phyloP scores from a whole-genome alignment of 2,888 invertebrate species.

The Fissipunctia ypsillon region DNA sequence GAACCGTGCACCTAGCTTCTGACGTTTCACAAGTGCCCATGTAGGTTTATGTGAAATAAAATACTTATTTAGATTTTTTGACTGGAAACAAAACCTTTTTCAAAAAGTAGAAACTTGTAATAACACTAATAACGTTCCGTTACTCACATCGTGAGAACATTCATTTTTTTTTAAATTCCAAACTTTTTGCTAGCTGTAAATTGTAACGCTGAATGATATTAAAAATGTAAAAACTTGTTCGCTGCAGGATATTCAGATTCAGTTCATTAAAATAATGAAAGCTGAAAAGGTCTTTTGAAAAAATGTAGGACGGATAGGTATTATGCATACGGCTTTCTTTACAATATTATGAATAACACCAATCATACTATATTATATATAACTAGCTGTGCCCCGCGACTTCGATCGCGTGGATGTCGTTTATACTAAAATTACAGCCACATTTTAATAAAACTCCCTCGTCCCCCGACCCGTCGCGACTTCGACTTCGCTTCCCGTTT shows the following conservation, averaged over 20 bases:
- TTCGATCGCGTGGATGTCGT: too few species aligned
- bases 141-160: background rate
- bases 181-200: constrained; percentile 10
- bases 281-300: constrained; percentile 48
- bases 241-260: constrained; percentile 49
- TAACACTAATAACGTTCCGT: background rate
- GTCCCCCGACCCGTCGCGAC: too few species aligned
- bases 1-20: too few species aligned
- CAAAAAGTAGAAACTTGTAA: background rate
- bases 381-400: too few species aligned
- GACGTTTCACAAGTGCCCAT: too few species aligned
- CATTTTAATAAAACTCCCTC: too few species aligned
- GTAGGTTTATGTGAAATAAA: too few species aligned
- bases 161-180: constrained; percentile 5
- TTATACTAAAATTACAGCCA: too few species aligned
- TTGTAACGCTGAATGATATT: constrained; percentile 31
- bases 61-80: too few species aligned
- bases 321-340: constrained; percentile 7
- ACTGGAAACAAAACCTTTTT: background rate
- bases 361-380: too few species aligned
- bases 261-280: constrained; percentile 65
- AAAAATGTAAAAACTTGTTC: constrained; percentile 38
- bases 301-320: constrained; percentile 24
- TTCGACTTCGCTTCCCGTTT: too few species aligned
- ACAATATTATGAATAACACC: background rate